Conservation (phyloP, 2,797 vertebrate genomes). For the Lepus townsendii region DNA sequence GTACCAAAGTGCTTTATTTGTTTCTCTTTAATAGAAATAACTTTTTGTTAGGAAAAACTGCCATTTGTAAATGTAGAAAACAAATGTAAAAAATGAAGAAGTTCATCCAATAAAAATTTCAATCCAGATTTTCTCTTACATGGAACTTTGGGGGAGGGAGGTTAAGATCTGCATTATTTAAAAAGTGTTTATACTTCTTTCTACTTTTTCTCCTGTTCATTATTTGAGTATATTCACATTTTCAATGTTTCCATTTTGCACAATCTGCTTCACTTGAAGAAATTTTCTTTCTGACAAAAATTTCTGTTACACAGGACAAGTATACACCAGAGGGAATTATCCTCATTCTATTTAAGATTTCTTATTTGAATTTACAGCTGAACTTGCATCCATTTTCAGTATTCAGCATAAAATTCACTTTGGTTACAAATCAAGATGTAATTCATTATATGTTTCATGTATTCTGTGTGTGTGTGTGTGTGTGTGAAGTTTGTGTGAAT, state of each 20-base stretch:
- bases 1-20: neutral
- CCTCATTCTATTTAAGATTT: conserved; percentile 31
- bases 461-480: neutral
- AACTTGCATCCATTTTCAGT: conserved; percentile 22
- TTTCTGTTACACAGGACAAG: conserved; percentile 30
- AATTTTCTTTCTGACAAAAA: conserved; percentile 23
- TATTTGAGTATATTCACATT: conserved; percentile 11
- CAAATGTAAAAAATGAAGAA: neutral
- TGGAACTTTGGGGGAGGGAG: neutral
- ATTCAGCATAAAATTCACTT: conserved; percentile 52
- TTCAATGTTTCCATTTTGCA: conserved; percentile 49
- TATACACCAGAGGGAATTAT: neutral
- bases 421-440: conserved; percentile 52
- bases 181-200: neutral
- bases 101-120: conserved; percentile 1
- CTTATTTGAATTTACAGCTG: conserved; percentile 52
- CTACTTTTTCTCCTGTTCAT: conserved; percentile 29
- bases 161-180: neutral
- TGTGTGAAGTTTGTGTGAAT: neutral
- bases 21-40: conserved; percentile 30
- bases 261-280: conserved; percentile 28
- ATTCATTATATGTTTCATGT: neutral
- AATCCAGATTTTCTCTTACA: neutral
- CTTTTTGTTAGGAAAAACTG: conserved; percentile 24
- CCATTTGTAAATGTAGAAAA: conserved; percentile 45